Evolutionary conservation across 2,888 invertebrate genomes (phyloP).

Genomic region (Drosophila maculinotata): DNA sequence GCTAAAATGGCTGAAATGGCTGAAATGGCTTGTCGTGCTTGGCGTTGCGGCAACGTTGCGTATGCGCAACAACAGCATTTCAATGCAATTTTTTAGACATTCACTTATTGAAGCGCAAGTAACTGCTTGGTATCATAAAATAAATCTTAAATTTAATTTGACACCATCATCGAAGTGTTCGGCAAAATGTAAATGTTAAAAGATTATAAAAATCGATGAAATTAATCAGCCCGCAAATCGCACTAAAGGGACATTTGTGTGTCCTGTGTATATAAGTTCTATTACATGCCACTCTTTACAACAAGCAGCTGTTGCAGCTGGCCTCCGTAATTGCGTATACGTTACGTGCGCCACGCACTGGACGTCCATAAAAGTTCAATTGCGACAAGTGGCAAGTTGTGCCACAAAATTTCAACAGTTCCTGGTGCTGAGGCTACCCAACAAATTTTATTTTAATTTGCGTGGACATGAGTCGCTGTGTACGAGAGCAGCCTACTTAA

Average conservation of each 20-base stretch:
- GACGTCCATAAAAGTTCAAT: constrained; percentile 70
- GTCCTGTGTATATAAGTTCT: constrained; percentile 25
- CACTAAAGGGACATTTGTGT: background rate
- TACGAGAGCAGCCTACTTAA: constrained; percentile 75
- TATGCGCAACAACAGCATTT: constrained; percentile 64
- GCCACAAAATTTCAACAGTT: constrained; percentile 63
- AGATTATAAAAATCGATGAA: constrained; percentile 6
- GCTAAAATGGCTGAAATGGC: constrained; percentile 46
- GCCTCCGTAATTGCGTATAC: constrained; percentile 70
- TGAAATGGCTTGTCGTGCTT: constrained; percentile 19
- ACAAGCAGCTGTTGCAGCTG: constrained; percentile 30
- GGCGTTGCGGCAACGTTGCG: constrained; percentile 49
- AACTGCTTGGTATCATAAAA: background rate
- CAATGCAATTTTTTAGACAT: constrained; percentile 64
- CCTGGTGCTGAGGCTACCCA: constrained; percentile 38
- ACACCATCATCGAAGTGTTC: too few species aligned
- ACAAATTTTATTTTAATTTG: constrained; percentile 79
- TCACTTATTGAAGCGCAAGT: constrained; percentile 5
- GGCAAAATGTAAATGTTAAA: too few species aligned
- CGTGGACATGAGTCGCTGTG: constrained; percentile 69
- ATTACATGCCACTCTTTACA: constrained; percentile 10
- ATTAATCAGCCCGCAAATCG: background rate
- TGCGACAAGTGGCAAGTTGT: constrained; percentile 63
- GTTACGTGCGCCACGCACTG: constrained; percentile 63
- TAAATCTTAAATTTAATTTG: too few species aligned